These are phyloP conservation scores for Capromys pilorides DNA, from an alignment of 2,797 vertebrate genomes.

Conservation along the genomic window DNA sequence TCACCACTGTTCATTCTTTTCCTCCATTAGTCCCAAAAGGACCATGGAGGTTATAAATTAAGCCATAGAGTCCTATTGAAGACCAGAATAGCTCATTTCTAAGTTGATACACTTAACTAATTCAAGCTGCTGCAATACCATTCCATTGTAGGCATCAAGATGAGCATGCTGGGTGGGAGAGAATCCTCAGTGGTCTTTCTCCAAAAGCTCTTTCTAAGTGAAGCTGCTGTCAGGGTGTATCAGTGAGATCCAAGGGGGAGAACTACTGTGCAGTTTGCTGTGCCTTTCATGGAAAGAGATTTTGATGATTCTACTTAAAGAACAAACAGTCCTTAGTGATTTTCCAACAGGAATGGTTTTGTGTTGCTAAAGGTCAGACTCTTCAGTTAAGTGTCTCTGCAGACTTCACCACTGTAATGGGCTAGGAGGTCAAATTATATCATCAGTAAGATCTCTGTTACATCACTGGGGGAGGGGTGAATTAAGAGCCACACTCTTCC, in stretches of 20 bases:
- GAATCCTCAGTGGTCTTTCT: not conserved
- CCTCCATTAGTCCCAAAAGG: not conserved
- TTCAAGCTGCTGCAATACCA: not conserved
- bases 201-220: conserved; percentile 49
- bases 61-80: not conserved
- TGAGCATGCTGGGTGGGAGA: conserved; percentile 25
- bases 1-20: not conserved
- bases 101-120: not conserved
- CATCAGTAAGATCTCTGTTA: conserved; percentile 30
- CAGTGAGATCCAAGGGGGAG: not conserved
- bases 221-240: conserved; percentile 20
- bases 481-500: not conserved
- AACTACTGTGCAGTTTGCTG: not conserved
- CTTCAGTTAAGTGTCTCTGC: not conserved
- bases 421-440: conserved; percentile 46
- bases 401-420: not conserved
- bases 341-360: conserved; percentile 21
- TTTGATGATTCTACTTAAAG: conserved; percentile 34
- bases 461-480: conserved; percentile 10
- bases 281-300: conserved; percentile 24
- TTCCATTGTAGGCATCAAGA: not conserved
- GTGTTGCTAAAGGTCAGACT: conserved; percentile 40
- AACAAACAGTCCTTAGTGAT: not conserved
- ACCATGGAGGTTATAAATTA: not conserved
- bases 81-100: not conserved